Percentiles rank a stretch among this genome's conserved stretches.
phyloP scores from a whole-genome alignment of 1,140 invertebrate genomes.

The Elymnias hypermnestra region DNA sequence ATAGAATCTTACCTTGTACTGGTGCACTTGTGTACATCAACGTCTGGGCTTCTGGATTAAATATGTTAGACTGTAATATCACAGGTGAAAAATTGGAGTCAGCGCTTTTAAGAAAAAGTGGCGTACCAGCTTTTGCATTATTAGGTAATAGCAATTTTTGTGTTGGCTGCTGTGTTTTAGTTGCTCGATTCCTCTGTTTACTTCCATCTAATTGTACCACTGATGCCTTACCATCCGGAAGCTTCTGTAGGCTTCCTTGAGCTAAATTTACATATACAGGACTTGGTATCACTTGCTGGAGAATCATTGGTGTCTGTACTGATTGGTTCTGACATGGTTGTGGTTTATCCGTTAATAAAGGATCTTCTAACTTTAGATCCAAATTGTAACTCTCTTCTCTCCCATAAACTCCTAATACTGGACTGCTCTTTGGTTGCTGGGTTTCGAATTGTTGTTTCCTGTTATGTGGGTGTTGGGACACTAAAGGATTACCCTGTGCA shows the following conservation, averaged over 20 bases:
- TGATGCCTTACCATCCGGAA: slow-evolving; percentile 41
- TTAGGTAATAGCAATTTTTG: slow-evolving; percentile 72
- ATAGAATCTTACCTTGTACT: slow-evolving; percentile 49
- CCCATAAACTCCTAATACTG: slow-evolving; percentile 40
- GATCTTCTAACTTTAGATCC: slow-evolving; percentile 27
- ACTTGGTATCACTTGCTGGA: slow-evolving; percentile 61
- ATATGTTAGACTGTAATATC: slow-evolving; percentile 65
- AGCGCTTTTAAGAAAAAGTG: slow-evolving; percentile 59
- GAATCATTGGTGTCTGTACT: slow-evolving; percentile 49
- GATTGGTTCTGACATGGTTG: slow-evolving; percentile 37
- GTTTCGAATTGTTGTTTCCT: slow-evolving; percentile 27
- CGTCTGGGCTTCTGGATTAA: slow-evolving; percentile 66
- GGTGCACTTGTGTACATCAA: slow-evolving; percentile 78
- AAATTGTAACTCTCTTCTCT: slow-evolving; percentile 50
- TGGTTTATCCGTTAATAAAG: slow-evolving; percentile 37
- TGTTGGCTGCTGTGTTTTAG: slow-evolving; percentile 35
- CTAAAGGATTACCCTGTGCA: slow-evolving; percentile 50
- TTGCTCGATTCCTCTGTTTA: slow-evolving; percentile 37
- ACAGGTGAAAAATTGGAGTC: slow-evolving; percentile 67
- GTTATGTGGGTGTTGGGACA: slow-evolving; percentile 52
- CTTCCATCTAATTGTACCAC: slow-evolving; percentile 47
- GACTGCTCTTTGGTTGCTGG: slow-evolving; percentile 40
- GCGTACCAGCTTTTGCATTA: slow-evolving; percentile 59
- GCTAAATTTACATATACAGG: slow-evolving; percentile 60
- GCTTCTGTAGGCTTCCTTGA: slow-evolving; percentile 45